phyloP scores from a whole-genome alignment of 2,113 vertebrate species.

The Phoenicopterus ruber region DNA sequence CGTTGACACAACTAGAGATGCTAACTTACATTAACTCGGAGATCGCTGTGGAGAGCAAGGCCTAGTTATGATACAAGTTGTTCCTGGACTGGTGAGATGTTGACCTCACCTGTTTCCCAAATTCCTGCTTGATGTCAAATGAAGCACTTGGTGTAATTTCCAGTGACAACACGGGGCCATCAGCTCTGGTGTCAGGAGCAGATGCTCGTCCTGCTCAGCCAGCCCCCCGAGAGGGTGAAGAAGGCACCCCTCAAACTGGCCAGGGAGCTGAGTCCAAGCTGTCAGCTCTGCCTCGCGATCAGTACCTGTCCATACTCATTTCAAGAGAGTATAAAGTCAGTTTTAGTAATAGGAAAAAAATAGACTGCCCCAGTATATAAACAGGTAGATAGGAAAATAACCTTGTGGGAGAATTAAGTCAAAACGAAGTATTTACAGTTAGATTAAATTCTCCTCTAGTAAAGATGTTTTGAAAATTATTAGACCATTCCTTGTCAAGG shows the following conservation, averaged over 20 bases:
- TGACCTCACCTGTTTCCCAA: background rate
- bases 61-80: background rate
- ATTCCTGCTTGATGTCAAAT: background rate
- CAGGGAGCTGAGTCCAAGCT: background rate
- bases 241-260: background rate
- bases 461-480: background rate
- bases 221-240: background rate
- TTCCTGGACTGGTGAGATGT: background rate
- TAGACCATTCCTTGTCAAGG: background rate
- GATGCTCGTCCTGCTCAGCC: background rate
- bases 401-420: background rate
- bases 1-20: background rate
- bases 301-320: background rate
- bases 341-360: background rate
- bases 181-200: background rate
- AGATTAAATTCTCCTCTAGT: background rate
- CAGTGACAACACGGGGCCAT: accelerated
- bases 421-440: background rate
- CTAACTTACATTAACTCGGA: background rate
- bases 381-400: background rate
- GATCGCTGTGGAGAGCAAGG: background rate
- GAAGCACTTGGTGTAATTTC: background rate
- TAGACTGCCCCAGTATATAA: background rate
- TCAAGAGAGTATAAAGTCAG: background rate
- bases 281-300: background rate